These are phyloP conservation scores for Sarcoramphus papa DNA, from an alignment of 2,797 vertebrate species.

Conservation along the genomic window DNA sequence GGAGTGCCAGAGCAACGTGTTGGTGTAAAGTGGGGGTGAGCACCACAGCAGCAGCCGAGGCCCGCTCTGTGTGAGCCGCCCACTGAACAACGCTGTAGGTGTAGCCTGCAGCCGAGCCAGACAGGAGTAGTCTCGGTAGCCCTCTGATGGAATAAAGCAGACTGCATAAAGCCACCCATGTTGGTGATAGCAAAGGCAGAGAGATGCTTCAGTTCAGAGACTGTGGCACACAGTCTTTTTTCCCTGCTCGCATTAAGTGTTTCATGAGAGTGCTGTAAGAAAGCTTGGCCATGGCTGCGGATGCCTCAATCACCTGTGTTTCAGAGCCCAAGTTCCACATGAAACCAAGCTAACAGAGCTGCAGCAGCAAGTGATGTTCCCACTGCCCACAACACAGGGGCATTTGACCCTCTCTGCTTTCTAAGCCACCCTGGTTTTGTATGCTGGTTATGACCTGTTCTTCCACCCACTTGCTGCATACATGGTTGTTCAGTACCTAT, in stretches of 20 bases:
- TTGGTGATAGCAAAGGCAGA: not conserved
- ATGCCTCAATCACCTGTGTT: accelerated
- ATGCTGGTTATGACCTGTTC: not conserved
- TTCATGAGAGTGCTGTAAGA: accelerated
- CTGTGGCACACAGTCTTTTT: accelerated
- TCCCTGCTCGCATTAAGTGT: accelerated
- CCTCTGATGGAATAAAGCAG: not conserved
- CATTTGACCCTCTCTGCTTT: not conserved
- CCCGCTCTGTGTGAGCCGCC: not conserved
- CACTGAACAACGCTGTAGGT: accelerated
- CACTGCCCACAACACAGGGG: not conserved
- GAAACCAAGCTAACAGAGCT: not conserved
- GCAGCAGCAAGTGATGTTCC: not conserved
- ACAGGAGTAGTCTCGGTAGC: not conserved
- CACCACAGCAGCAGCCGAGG: accelerated
- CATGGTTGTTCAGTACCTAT: accelerated
- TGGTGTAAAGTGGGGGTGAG: not conserved
- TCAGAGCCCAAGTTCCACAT: not conserved
- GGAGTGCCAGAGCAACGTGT: accelerated
- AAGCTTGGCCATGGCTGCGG: accelerated
- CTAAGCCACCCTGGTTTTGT: not conserved
- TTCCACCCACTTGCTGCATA: not conserved
- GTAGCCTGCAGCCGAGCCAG: not conserved
- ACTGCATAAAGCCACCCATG: not conserved
- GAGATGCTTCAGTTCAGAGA: not conserved